Percentiles rank a stretch among this genome's conserved stretches.
Conservation (phyloP, 2,888 invertebrate genomes). For the Candidula unifasciata region DNA sequence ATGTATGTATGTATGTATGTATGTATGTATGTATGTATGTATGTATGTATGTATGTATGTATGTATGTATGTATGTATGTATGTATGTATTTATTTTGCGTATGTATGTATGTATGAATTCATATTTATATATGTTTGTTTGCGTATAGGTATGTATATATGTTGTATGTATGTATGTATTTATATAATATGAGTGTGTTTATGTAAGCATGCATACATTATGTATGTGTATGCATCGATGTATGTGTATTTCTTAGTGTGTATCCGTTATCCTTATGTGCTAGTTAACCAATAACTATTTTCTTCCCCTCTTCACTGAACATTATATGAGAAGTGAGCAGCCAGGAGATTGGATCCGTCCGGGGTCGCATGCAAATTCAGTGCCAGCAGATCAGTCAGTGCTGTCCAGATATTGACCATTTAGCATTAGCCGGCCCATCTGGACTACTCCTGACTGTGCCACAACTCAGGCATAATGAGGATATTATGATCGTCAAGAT, state of each 20-base stretch:
- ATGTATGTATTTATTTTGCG: no score
- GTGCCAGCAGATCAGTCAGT: not conserved
- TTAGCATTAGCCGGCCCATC: slow-evolving; percentile 45
- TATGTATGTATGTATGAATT: no score
- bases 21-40: not conserved
- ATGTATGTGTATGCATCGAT: no score
- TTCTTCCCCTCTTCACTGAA: not conserved
- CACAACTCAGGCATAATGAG: slow-evolving; percentile 27
- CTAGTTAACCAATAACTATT: not conserved
- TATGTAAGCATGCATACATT: not conserved
- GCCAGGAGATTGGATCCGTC: slow-evolving; percentile 10
- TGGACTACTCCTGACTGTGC: slow-evolving; percentile 30
- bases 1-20: no score
- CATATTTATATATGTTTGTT: no score
- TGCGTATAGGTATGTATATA: no score
- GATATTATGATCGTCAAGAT: slow-evolving; percentile 24
- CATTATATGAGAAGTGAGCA: slow-evolving; percentile 25
- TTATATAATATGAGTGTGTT: not conserved
- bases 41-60: not conserved
- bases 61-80: not conserved
- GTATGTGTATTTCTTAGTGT: no score
- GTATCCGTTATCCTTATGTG: no score
- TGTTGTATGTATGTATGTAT: no score
- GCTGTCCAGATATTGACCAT: slow-evolving; percentile 45
- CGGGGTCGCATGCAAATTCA: slow-evolving; percentile 43